phyloP scores from a whole-genome alignment of 2,888 invertebrate genomes.

The Cotesia congregata region DNA sequence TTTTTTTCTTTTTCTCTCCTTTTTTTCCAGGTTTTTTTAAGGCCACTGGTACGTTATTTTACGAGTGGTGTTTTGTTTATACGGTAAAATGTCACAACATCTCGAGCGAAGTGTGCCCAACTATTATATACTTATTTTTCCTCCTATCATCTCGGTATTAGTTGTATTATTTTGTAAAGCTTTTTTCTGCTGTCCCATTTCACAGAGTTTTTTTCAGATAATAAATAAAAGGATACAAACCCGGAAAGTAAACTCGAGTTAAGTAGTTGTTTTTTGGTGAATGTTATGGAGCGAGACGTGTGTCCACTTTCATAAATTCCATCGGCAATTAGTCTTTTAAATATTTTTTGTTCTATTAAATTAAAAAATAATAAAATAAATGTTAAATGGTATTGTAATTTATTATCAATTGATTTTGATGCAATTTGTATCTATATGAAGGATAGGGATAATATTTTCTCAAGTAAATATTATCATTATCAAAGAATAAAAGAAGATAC shows the following conservation, averaged over 20 bases:
- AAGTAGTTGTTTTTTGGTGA: slow-evolving; percentile 28
- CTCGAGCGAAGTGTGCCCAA: slow-evolving; percentile 49
- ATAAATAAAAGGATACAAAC: neutral
- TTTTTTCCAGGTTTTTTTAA: neutral
- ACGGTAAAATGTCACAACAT: slow-evolving; percentile 67
- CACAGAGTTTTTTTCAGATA: neutral
- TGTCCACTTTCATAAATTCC: slow-evolving; percentile 13
- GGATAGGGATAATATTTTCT: neutral
- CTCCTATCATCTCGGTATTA: slow-evolving; percentile 30
- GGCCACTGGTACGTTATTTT: slow-evolving; percentile 5
- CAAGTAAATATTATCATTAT: slow-evolving; percentile 7
- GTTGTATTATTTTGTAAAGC: slow-evolving; percentile 19
- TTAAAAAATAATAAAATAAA: neutral
- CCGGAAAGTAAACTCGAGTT: neutral
- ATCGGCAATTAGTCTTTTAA: slow-evolving; percentile 23
- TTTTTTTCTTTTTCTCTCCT: neutral
- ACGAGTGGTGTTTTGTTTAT: slow-evolving; percentile 55
- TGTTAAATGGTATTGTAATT: neutral
- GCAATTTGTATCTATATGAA: neutral
- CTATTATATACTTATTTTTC: slow-evolving; percentile 31
- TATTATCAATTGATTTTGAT: neutral
- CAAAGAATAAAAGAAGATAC: neutral
- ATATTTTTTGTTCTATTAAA: neutral
- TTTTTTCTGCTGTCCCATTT: slow-evolving; percentile 26
- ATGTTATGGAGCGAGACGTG: slow-evolving; percentile 3